Percentiles rank a stretch among this genome's conserved stretches.
phyloP scores from a whole-genome alignment of 2,113 vertebrate genomes.

The Capreolus pygargus region DNA sequence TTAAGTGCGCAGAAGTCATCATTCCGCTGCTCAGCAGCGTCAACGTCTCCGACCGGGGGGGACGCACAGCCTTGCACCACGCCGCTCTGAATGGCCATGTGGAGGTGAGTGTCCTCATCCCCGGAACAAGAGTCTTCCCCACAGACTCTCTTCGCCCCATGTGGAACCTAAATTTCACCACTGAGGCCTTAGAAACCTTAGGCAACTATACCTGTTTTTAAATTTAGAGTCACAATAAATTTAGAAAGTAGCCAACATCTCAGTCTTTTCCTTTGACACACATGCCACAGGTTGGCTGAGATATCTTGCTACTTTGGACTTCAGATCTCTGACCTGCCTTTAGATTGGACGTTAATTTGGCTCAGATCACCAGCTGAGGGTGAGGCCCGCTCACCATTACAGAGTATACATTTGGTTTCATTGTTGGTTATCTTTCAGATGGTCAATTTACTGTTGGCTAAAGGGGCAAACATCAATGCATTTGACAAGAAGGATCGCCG shows the following conservation, averaged over 20 bases:
- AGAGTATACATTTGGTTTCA: background rate
- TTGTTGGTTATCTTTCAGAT: slow-evolving; percentile 85
- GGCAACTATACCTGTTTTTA: background rate
- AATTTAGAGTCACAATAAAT: background rate
- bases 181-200: background rate
- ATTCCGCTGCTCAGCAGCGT: slow-evolving; percentile 95
- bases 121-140: rapidly evolving
- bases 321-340: background rate
- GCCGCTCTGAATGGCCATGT: slow-evolving; percentile 95
- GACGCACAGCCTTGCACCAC: slow-evolving; percentile 94
- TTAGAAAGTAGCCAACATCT: background rate
- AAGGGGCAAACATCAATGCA: slow-evolving; percentile 98
- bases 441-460: slow-evolving; percentile 93
- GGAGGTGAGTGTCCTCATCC: slow-evolving; percentile 81
- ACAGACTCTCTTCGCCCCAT: background rate
- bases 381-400: background rate
- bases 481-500: slow-evolving; percentile 98
- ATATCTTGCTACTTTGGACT: background rate
- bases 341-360: background rate
- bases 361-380: background rate
- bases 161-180: background rate
- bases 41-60: slow-evolving; percentile 95
- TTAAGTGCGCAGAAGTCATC: slow-evolving; percentile 92
- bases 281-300: background rate
- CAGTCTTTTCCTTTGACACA: background rate